Percentiles rank a stretch among this genome's conserved stretches.
Evolutionary conservation across 2,797 vertebrate species (phyloP).

Genomic region (Apogon talboti): DNA sequence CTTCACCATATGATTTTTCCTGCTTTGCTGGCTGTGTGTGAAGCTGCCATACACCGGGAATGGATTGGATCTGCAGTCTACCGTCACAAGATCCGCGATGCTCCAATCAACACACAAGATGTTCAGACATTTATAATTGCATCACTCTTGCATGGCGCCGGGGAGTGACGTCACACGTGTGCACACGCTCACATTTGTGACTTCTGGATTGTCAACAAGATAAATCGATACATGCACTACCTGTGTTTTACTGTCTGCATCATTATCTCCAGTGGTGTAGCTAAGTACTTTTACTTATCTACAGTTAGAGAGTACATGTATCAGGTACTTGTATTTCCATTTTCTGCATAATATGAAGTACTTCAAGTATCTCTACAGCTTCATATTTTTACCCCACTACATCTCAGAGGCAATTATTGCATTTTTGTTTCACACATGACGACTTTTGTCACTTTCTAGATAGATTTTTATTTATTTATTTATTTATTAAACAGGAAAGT

Average conservation of each 20-base stretch:
- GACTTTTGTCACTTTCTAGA: too few relatives aligned
- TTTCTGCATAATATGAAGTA: too few relatives aligned
- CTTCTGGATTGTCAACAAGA: conserved; percentile 54
- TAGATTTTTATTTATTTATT: too few relatives aligned
- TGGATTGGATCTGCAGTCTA: conserved; percentile 81
- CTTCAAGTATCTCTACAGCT: too few relatives aligned
- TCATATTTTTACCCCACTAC: too few relatives aligned
- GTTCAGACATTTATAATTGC: conserved; percentile 81
- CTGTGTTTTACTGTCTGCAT: conserved; percentile 28
- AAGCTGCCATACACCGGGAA: conserved; percentile 79
- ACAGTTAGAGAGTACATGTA: too few relatives aligned
- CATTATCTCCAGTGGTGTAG: conserved; percentile 15
- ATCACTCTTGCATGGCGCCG: conserved; percentile 60
- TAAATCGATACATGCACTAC: conserved; percentile 30
- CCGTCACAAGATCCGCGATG: conserved; percentile 74
- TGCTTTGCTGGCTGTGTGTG: conserved; percentile 83
- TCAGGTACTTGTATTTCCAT: too few relatives aligned
- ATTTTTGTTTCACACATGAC: too few relatives aligned
- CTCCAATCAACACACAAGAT: conserved; percentile 84
- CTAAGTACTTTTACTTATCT: too few relatives aligned
- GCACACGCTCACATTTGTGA: conserved; percentile 32
- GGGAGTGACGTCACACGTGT: conserved; percentile 70
- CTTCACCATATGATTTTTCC: conserved; percentile 82
- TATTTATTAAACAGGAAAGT: too few relatives aligned
- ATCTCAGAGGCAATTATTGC: too few relatives aligned